These are phyloP conservation scores for Megaceryle torquata DNA, from an alignment of 2,113 vertebrate species.

Conservation along the genomic window DNA sequence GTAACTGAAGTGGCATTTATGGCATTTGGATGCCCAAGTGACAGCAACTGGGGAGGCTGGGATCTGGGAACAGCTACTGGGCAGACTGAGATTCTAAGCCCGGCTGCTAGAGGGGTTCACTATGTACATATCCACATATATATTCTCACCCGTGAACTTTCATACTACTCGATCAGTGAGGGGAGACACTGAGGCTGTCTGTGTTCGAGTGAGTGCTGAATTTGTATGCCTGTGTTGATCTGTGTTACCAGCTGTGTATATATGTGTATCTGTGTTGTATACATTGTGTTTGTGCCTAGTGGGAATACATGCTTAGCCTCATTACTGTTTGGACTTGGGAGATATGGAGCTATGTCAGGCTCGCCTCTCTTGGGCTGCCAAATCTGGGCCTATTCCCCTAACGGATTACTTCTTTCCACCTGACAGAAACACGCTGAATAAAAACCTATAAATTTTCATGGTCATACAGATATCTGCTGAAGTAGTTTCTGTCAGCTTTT, in stretches of 20 bases:
- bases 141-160: not conserved
- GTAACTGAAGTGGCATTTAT: not conserved
- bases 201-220: not conserved
- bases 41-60: not conserved
- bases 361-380: not conserved
- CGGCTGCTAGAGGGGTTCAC: not conserved
- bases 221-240: not conserved
- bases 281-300: not conserved
- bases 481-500: not conserved
- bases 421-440: not conserved
- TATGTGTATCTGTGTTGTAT: not conserved
- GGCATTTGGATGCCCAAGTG: not conserved
- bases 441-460: not conserved
- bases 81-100: not conserved
- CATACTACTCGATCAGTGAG: not conserved
- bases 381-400: not conserved
- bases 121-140: fast-evolving
- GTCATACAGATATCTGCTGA: not conserved
- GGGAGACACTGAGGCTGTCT: not conserved
- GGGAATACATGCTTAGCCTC: not conserved
- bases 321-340: not conserved
- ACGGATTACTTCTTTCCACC: not conserved
- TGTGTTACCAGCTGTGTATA: not conserved
- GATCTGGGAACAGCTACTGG: not conserved
- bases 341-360: not conserved